phyloP scores from a whole-genome alignment of 2,797 vertebrate genomes.

The Sebastiscus albofasciatus region DNA sequence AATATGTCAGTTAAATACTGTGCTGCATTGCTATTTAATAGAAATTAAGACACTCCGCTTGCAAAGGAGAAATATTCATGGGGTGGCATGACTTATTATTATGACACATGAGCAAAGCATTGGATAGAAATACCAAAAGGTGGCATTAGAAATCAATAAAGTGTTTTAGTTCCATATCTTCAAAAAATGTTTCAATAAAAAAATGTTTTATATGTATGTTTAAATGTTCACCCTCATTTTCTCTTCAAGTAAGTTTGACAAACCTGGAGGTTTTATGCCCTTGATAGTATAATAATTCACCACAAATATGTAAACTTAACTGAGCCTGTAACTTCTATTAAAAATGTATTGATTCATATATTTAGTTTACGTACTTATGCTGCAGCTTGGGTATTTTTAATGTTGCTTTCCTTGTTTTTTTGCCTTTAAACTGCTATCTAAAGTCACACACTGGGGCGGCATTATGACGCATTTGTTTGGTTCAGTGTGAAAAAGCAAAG shows the following conservation, averaged over 20 bases:
- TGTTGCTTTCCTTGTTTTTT: too few relatives aligned
- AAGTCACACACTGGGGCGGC: too few relatives aligned
- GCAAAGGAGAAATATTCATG: background rate
- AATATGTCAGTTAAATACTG: background rate
- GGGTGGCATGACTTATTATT: background rate
- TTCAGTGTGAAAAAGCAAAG: too few relatives aligned
- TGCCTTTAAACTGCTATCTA: too few relatives aligned
- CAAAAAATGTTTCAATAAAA: background rate
- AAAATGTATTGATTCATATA: background rate
- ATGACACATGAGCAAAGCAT: background rate
- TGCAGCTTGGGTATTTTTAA: too few relatives aligned
- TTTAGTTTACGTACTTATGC: too few relatives aligned
- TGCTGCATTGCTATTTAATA: background rate
- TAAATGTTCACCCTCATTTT: background rate
- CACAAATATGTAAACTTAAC: background rate
- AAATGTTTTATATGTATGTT: background rate
- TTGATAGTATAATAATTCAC: too few relatives aligned
- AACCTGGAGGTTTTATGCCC: background rate
- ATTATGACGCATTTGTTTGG: too few relatives aligned
- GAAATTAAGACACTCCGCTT: background rate
- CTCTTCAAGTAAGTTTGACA: background rate
- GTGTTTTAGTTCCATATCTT: background rate
- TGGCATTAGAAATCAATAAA: background rate
- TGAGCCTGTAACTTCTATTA: background rate
- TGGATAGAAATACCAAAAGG: background rate